These are phyloP conservation scores for Odontomyia ornata DNA, from an alignment of 2,888 invertebrate species.

Conservation along the genomic window DNA sequence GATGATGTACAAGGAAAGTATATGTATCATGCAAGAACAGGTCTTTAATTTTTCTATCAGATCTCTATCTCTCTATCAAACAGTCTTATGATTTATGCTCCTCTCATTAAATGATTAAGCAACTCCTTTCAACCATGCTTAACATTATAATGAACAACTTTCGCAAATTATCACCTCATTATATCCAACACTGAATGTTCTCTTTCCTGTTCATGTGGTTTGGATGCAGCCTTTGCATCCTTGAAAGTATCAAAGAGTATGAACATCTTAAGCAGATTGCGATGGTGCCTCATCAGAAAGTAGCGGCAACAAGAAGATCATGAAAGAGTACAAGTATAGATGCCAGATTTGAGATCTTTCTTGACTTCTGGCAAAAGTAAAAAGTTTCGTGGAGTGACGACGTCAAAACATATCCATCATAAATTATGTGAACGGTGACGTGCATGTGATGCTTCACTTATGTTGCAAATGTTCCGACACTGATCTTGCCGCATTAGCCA, in stretches of 20 bases:
- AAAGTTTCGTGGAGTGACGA: constrained; percentile 35
- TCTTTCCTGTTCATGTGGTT: background rate
- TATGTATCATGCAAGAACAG: too few species aligned
- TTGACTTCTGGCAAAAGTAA: background rate
- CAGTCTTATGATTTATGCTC: background rate
- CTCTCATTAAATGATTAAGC: background rate
- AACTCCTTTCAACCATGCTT: background rate
- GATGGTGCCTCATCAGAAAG: background rate
- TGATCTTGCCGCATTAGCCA: constrained; percentile 38
- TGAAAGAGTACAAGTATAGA: background rate
- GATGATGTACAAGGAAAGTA: too few species aligned
- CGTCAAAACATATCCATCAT: constrained; percentile 52
- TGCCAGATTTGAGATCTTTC: background rate
- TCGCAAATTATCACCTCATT: constrained; percentile 39
- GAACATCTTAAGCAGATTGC: background rate
- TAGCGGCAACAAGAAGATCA: background rate
- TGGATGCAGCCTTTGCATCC: background rate
- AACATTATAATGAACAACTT: background rate
- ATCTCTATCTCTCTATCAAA: background rate
- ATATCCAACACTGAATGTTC: constrained; percentile 8
- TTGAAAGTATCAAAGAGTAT: background rate
- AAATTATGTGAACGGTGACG: constrained; percentile 50
- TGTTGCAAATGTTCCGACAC: constrained; percentile 48
- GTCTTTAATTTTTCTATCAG: too few species aligned
- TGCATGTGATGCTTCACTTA: constrained; percentile 49